Percentiles rank a stretch among this genome's conserved stretches.
Conservation (phyloP, 2,113 vertebrate genomes). For the Chaetura pelagica region DNA sequence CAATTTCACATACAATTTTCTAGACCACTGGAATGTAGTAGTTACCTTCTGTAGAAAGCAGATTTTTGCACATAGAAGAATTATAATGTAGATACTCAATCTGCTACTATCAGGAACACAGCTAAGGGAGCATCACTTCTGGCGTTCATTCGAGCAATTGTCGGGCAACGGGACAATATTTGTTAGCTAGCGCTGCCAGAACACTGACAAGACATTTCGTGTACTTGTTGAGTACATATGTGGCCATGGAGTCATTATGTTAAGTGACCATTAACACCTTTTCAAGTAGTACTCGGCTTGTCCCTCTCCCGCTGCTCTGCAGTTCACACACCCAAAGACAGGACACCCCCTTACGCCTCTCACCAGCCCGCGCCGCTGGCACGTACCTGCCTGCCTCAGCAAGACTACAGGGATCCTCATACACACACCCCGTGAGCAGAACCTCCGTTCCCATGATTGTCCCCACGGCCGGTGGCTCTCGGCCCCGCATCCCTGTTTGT, state of each 20-base stretch:
- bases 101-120: background rate
- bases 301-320: background rate
- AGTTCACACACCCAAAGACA: accelerated
- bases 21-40: background rate
- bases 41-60: background rate
- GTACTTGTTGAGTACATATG: background rate
- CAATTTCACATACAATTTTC: background rate
- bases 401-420: accelerated
- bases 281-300: background rate
- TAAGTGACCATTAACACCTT: constrained; percentile 28
- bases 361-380: background rate
- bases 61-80: background rate
- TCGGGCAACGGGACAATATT: background rate
- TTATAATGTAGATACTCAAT: background rate
- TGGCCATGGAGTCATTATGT: background rate
- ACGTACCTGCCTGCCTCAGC: background rate
- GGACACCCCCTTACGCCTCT: too few species aligned
- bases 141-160: accelerated
- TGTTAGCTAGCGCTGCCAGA: background rate
- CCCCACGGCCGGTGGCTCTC: accelerated
- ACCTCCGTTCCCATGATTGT: accelerated
- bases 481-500: too few species aligned
- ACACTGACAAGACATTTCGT: background rate
- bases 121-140: background rate
- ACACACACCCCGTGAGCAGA: accelerated